These are phyloP conservation scores for Uria lomvia DNA, from an alignment of 2,113 vertebrate genomes.

Conservation along the genomic window DNA sequence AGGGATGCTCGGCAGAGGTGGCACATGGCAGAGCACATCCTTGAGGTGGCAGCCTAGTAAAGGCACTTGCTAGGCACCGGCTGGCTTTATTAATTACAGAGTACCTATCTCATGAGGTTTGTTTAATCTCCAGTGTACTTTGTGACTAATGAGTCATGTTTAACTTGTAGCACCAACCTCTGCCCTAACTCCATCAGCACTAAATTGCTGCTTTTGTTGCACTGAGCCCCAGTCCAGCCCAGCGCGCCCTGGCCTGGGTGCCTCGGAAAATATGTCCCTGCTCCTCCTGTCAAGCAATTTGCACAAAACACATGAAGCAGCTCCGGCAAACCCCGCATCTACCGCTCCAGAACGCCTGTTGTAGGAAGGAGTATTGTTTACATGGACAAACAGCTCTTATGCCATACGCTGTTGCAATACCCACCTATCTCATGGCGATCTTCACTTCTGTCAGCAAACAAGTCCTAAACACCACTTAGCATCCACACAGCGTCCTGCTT, in stretches of 20 bases:
- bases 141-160: neutral
- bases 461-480: neutral
- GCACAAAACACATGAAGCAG: neutral
- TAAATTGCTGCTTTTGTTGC: neutral
- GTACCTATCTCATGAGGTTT: neutral
- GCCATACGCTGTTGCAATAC: neutral
- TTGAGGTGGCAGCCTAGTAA: neutral
- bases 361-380: neutral
- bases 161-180: neutral
- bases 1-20: neutral
- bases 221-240: neutral
- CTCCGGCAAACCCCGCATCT: neutral
- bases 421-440: neutral
- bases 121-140: neutral
- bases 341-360: neutral
- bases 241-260: neutral
- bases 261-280: accelerated
- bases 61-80: neutral
- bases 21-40: neutral
- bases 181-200: neutral
- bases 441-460: slow-evolving; percentile 33
- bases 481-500: neutral
- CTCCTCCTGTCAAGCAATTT: neutral
- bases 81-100: neutral
- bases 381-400: neutral